Evolutionary conservation across 2,113 vertebrate species (phyloP).

Genomic region (Deroptyus accipitrinus): DNA sequence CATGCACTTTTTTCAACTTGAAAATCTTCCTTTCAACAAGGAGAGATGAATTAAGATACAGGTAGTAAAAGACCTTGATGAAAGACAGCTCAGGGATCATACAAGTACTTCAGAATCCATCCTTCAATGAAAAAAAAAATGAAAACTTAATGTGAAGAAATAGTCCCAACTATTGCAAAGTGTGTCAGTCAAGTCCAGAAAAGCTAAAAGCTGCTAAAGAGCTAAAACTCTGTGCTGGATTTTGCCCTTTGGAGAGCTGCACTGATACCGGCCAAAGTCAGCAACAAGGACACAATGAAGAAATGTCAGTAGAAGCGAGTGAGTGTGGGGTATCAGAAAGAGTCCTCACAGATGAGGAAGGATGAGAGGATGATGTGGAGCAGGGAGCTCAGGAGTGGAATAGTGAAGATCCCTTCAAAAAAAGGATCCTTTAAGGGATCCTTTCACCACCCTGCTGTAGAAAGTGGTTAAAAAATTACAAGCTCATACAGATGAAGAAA

Average conservation of each 20-base stretch:
- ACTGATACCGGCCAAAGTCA: background rate
- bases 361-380: background rate
- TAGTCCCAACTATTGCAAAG: background rate
- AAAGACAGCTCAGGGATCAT: background rate
- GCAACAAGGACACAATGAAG: background rate
- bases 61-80: background rate
- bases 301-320: fast-evolving
- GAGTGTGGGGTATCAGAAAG: background rate
- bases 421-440: background rate
- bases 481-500: background rate
- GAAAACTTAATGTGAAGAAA: background rate
- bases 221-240: background rate
- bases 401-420: background rate
- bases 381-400: background rate
- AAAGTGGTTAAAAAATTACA: background rate
- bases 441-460: background rate
- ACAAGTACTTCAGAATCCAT: background rate
- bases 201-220: background rate
- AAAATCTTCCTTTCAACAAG: background rate
- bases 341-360: background rate
- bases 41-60: background rate
- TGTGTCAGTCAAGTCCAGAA: background rate
- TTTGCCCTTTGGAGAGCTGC: background rate
- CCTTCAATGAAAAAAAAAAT: background rate
- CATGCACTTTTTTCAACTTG: background rate